These are phyloP conservation scores for Anniella stebbinsi DNA, from an alignment of 2,797 vertebrate genomes.

Conservation along the genomic window DNA sequence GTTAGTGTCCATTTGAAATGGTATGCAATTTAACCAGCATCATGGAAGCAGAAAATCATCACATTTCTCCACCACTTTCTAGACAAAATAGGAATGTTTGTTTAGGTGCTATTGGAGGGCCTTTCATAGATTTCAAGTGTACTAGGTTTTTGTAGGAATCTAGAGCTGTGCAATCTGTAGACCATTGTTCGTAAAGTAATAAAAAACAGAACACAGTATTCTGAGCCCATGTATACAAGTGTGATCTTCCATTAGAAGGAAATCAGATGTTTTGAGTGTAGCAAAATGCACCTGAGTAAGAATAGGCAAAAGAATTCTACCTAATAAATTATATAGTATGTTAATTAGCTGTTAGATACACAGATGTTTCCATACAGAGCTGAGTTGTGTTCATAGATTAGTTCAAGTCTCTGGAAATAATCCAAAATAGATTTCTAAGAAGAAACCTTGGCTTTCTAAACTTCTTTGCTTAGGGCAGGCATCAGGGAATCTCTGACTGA, in stretches of 20 bases:
- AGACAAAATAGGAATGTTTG: neutral
- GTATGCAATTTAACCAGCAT: neutral
- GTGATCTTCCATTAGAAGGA: neutral
- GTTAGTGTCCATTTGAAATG: neutral
- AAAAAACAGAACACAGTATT: neutral
- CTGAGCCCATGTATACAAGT: neutral
- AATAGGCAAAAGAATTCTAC: neutral
- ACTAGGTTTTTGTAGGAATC: neutral
- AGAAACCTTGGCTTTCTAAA: neutral
- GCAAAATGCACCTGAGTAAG: neutral
- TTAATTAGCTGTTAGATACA: constrained; percentile 5
- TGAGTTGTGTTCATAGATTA: neutral
- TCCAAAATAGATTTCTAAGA: constrained; percentile 11
- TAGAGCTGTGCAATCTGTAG: neutral
- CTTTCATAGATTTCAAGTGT: neutral
- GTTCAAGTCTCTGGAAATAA: constrained; percentile 2
- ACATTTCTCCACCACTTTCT: neutral
- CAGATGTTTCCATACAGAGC: neutral
- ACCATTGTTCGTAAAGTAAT: neutral
- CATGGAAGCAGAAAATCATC: neutral
- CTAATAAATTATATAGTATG: constrained; percentile 4
- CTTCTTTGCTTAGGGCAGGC: neutral
- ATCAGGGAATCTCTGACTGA: neutral
- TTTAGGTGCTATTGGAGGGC: neutral
- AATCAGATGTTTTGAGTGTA: neutral